A percentile compares a stretch with the other conserved stretches of the same genome.
These are phyloP conservation scores for Ectropis grisescens DNA, from an alignment of 1,140 invertebrate species.

Conservation along the genomic window DNA sequence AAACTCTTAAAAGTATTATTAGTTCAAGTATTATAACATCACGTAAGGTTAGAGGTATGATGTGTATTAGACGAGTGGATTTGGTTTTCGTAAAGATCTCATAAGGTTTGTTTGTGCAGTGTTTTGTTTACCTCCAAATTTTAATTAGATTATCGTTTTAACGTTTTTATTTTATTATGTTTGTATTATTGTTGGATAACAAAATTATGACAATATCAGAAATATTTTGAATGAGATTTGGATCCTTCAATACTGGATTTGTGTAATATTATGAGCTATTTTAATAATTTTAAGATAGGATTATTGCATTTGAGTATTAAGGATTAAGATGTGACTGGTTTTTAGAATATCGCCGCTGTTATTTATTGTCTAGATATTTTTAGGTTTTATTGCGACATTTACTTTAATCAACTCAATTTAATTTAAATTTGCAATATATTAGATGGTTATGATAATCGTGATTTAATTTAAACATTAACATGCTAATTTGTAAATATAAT, in stretches of 20 bases:
- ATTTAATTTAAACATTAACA: conserved; percentile 5
- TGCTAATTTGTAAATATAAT: conserved; percentile 13
- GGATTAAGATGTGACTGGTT: conserved; percentile 32
- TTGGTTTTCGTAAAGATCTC: conserved; percentile 69
- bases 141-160: conserved; percentile 38
- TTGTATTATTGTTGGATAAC: conserved; percentile 30
- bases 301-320: conserved; percentile 18
- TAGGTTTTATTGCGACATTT: conserved; percentile 3
- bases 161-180: conserved; percentile 2
- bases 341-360: conserved; percentile 36
- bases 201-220: no score
- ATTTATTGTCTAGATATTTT: conserved; percentile 59
- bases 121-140: conserved; percentile 65
- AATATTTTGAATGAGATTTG: no score
- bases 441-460: conserved; percentile 11
- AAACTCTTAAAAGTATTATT: conserved; percentile 49
- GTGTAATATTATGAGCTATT: conserved; percentile 7
- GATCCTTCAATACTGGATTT: conserved; percentile 14
- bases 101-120: conserved; percentile 68
- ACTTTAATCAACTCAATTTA: conserved; percentile 23
- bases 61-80: conserved; percentile 48
- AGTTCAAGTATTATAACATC: conserved; percentile 33
- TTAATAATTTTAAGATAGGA: conserved; percentile 4
- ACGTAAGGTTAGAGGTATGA: conserved; percentile 42
- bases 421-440: conserved; percentile 17